Evolutionary conservation across 2,888 invertebrate genomes (phyloP), one percentile per base, ranked within the genome.

Genomic region (Aporophyla nigra): DNA sequence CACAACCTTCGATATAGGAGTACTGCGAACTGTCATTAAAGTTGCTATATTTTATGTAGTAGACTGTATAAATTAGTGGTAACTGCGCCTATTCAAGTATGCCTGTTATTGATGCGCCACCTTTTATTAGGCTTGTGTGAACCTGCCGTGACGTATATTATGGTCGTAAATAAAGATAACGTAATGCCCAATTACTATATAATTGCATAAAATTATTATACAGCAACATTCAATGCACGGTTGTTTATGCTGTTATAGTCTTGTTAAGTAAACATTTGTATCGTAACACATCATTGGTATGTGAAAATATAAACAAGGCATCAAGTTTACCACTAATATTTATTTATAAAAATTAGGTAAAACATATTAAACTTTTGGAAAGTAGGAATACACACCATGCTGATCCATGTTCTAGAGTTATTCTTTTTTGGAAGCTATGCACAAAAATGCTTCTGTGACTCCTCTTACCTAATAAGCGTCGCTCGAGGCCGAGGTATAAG

Each of bases 161-260:
- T 54, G 46, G 54, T 76, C 76, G 71, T 76, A 67, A 76, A 84
- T 84, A 76, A 76, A 76, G 58, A 62, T 83, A 84, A 69, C 65
- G 58, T 80, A 84, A 67, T 72, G 12, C 58, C 71, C 70, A 78
- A 84, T 83, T 80, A 83, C 61, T 59, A 68, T 58, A 73, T 70
- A 69, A 83, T 84, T 83, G 71, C 80, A 73, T 63, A 70, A 70
- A 79, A 62, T 54, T 51, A 71, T 72, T 70, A 80, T 53, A 65
- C 40, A 69, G 71, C 74, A 63, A 74, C 24, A 68, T 24, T 73
- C 49, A 49, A 43, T 40, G n/a, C 54, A 49, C 62, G 40, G 46
- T 63, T 65, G 58, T 70, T 79, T 66, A 72, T 56, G 40, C 24
- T 49, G 72, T 68, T 77, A 33, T 63, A 54, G 19, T 68, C 67